Evolutionary conservation across 30 jellyfish, hydroid and myxozoan genomes (phyloP).

Genomic region (Turritopsis rubra): DNA sequence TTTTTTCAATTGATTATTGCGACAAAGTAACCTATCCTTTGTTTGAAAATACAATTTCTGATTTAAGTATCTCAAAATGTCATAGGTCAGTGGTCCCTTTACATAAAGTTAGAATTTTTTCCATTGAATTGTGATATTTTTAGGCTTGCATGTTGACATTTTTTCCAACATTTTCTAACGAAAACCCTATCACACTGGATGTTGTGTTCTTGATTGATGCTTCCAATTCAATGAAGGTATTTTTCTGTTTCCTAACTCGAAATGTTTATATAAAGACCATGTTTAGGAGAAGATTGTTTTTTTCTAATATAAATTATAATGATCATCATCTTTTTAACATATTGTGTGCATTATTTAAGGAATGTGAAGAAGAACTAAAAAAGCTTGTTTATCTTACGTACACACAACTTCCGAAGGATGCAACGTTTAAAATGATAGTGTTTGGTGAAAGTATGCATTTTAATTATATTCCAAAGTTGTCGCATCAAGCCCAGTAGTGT

Average conservation of each 20-base stretch:
- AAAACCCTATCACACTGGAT: slow-evolving; percentile 23
- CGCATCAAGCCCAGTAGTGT: too few species aligned
- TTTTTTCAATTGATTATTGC: too few species aligned
- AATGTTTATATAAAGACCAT: too few species aligned
- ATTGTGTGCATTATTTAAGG: too few species aligned
- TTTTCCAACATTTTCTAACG: slow-evolving; percentile 65
- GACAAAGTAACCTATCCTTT: too few species aligned
- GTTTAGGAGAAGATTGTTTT: too few species aligned
- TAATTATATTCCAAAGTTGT: neutral
- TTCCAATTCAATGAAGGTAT: slow-evolving; percentile 64
- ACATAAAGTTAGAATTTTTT: too few species aligned
- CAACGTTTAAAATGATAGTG: slow-evolving; percentile 40
- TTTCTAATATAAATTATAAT: too few species aligned
- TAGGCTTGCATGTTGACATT: slow-evolving; percentile 86
- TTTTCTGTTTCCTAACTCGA: neutral
- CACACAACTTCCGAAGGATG: slow-evolving; percentile 34
- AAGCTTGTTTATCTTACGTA: slow-evolving; percentile 49
- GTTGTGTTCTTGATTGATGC: slow-evolving; percentile 47
- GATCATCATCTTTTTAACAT: too few species aligned
- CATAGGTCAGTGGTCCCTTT: neutral
- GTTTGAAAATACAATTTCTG: too few species aligned
- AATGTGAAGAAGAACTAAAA: slow-evolving; percentile 36
- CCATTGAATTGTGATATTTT: neutral
- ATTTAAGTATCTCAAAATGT: too few species aligned
- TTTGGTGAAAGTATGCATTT: slow-evolving; percentile 56